Percentiles rank a stretch among this genome's conserved stretches.
These are phyloP conservation scores for Tricholaema leucomelas DNA, from an alignment of 2,113 vertebrate species.

Conservation along the genomic window DNA sequence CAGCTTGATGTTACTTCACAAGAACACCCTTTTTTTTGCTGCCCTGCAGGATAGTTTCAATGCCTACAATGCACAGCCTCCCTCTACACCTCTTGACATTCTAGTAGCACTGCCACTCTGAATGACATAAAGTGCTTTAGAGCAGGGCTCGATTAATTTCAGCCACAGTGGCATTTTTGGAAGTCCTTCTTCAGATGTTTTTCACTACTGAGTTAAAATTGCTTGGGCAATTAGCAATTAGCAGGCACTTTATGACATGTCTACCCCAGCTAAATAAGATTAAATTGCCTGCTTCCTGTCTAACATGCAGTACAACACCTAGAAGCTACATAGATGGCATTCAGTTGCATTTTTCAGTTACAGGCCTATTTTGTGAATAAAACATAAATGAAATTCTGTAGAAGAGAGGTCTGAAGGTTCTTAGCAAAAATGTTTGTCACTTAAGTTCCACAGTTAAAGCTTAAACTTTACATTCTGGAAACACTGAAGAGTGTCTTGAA, in stretches of 20 bases:
- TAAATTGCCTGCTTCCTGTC: neutral
- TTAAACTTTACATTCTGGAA: neutral
- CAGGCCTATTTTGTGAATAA: neutral
- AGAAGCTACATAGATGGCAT: neutral
- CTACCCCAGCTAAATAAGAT: neutral
- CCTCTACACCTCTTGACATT: neutral
- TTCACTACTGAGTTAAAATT: constrained; percentile 16
- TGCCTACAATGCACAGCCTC: fast-evolving
- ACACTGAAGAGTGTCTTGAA: constrained; percentile 18
- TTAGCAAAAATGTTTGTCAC: constrained; percentile 23
- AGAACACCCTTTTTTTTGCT: neutral
- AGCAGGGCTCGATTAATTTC: neutral
- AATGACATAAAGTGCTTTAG: neutral
- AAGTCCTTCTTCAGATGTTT: neutral
- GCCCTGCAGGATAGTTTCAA: neutral
- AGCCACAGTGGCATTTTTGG: neutral
- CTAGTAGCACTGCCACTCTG: neutral
- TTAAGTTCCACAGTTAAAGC: neutral
- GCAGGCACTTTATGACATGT: neutral
- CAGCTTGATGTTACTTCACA: neutral
- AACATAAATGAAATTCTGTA: constrained; percentile 8
- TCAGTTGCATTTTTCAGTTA: neutral
- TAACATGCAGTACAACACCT: neutral
- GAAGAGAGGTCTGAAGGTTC: neutral
- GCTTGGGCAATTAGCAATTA: neutral